Base-by-base conservation (phyloP, 1,140 invertebrate genomes). In the Diabrotica virgifera region DNA sequence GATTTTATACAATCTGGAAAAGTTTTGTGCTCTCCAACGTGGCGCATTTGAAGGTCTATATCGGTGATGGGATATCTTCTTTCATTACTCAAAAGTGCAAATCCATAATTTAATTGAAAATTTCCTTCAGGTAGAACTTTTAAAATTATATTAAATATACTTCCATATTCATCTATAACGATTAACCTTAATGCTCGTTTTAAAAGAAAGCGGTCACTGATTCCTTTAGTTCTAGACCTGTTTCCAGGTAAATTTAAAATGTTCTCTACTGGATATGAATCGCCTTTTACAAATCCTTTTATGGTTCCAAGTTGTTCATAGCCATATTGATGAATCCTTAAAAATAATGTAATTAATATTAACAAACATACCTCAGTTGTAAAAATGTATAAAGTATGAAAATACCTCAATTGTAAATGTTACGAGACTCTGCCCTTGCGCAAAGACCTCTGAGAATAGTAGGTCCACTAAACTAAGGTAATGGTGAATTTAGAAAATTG, bases 51-150 rank as follows among this genome's bases (percentile, higher is more conserved):
- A 36, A 78, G 65, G 70, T 78, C 74, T 7, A 69, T 63, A 37
- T 59, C 53, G 38, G 65, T 68, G 8, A 79, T 74, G 6, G 74
- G 64, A 8, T 36, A 53, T 5, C 69, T 65, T 10, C 60, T 38
- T 11, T 70, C 66, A 40, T 68, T 63, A 35, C 69, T 67, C 6
- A 69, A 50, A 62, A 71, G 65, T 37, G 77, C 64, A 62, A 70
- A 72, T 35, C 78, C 78, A 66, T 70, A 78, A 54, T 73, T 72
- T 14, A 74, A 56, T 9, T 76, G 77, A 38, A 55, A 75, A 72
- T 55, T 24, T 55, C 35, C 70, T 8, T 67, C 54, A 59, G 66
- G 65, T 6, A 70, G 63, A 10, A 54, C 66, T 67, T 69, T 70
- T 8, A 73, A 56, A 10, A 67, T 69, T 36, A 77, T 57, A 51